Percentiles rank a stretch among this genome's conserved stretches.
Evolutionary conservation across 92 coral and sea anemone genomes (phyloP).

Genomic region (Desmophyllum pertusum): DNA sequence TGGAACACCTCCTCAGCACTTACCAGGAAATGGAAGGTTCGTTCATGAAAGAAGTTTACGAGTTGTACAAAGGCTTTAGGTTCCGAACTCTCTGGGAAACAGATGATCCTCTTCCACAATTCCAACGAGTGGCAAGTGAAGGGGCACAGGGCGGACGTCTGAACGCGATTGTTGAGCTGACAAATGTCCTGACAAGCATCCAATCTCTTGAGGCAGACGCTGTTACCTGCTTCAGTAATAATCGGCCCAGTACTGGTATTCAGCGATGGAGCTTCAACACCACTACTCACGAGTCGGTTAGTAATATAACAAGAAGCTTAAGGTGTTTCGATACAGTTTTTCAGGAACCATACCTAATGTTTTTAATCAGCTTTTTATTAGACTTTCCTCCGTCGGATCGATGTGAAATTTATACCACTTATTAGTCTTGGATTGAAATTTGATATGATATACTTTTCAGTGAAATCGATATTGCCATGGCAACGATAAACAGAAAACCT

Average conservation of each 20-base stretch:
- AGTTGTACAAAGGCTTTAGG: not conserved
- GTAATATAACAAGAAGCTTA: too few relatives aligned
- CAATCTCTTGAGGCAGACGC: not conserved
- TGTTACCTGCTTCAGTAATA: not conserved
- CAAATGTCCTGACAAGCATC: not conserved
- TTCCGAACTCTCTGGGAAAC: not conserved
- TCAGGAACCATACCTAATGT: too few relatives aligned
- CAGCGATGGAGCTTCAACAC: conserved; percentile 5
- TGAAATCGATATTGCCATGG: too few relatives aligned
- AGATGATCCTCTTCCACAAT: not conserved
- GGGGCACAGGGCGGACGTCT: not conserved
- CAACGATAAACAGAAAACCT: too few relatives aligned
- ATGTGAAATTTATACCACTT: too few relatives aligned
- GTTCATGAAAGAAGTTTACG: not conserved
- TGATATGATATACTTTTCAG: too few relatives aligned
- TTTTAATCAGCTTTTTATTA: too few relatives aligned
- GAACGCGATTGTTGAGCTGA: not conserved
- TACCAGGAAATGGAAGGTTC: not conserved
- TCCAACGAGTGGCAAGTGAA: not conserved
- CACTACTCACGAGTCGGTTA: not conserved
- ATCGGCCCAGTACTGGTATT: not conserved
- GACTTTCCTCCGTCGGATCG: too few relatives aligned
- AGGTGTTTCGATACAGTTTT: too few relatives aligned
- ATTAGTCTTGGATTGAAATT: too few relatives aligned
- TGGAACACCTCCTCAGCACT: not conserved